Evolutionary conservation across 2,888 invertebrate species (phyloP).

Genomic region (Mellilla xanthometata): DNA sequence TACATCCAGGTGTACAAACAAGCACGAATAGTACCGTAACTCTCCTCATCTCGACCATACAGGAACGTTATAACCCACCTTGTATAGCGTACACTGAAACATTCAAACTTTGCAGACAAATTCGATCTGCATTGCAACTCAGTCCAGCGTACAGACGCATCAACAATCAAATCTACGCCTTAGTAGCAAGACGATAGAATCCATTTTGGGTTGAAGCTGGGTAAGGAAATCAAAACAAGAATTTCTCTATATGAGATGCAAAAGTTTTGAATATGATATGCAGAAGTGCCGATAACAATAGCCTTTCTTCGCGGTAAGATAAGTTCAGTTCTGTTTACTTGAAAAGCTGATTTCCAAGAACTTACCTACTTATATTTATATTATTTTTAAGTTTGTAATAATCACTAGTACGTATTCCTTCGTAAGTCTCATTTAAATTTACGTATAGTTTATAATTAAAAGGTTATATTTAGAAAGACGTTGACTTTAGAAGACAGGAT

Average conservation of each 20-base stretch:
- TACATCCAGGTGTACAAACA: not conserved
- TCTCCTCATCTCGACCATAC: conserved; percentile 45
- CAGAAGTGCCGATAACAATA: conserved; percentile 32
- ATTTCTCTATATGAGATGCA: conserved; percentile 34
- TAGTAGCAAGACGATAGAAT: conserved; percentile 36
- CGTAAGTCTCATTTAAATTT: too few species aligned
- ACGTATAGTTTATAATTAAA: too few species aligned
- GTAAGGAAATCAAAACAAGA: conserved; percentile 29
- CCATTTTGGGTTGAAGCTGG: conserved; percentile 20
- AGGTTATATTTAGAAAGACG: too few species aligned
- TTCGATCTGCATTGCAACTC: conserved; percentile 71
- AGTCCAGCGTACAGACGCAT: conserved; percentile 51
- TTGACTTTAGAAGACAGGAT: too few species aligned
- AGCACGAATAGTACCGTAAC: conserved; percentile 42
- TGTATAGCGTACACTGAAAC: conserved; percentile 55
- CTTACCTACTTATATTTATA: too few species aligned
- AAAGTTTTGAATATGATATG: conserved; percentile 38
- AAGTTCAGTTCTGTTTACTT: conserved; percentile 13
- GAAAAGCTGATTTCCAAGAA: conserved; percentile 4
- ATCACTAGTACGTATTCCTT: too few species aligned
- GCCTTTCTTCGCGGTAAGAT: conserved; percentile 13
- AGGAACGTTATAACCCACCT: conserved; percentile 55
- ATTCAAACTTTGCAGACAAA: conserved; percentile 82
- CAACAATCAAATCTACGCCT: conserved; percentile 40
- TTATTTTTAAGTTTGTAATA: too few species aligned